Percentiles rank a stretch among this genome's conserved stretches.
phyloP scores from a whole-genome alignment of 2,797 vertebrate species.

The Erethizon dorsatum region DNA sequence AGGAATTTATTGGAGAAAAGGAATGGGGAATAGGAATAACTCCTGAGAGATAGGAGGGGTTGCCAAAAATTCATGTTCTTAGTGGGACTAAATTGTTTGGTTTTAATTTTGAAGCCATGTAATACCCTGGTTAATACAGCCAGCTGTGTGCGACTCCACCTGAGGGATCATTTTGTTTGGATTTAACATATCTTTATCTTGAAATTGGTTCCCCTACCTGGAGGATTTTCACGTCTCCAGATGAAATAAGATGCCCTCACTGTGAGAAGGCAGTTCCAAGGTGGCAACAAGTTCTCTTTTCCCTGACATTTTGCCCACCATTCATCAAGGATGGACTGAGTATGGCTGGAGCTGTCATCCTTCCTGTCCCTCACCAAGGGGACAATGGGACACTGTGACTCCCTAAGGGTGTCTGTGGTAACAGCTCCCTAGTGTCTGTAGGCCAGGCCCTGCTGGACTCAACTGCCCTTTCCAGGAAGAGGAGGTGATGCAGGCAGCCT shows the following conservation, averaged over 20 bases:
- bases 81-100: not conserved
- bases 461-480: not conserved
- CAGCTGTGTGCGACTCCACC: not conserved
- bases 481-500: not conserved
- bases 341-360: not conserved
- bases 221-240: conserved; percentile 57
- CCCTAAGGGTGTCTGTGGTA: not conserved
- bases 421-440: not conserved
- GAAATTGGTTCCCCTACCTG: conserved; percentile 13
- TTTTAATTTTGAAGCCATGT: conserved; percentile 19
- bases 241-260: not conserved
- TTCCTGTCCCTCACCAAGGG: not conserved
- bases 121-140: not conserved
- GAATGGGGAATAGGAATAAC: too few relatives aligned
- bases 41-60: too few relatives aligned
- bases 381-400: not conserved
- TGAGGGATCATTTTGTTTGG: not conserved
- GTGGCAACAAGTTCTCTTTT: not conserved
- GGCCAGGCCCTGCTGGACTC: not conserved
- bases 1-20: too few relatives aligned
- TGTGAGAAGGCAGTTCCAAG: conserved; percentile 31
- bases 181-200: conserved; percentile 50
- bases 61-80: not conserved
- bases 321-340: not conserved
- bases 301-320: not conserved